Conservation (phyloP, 2,113 vertebrate species). For the Asarcornis scutulata region DNA sequence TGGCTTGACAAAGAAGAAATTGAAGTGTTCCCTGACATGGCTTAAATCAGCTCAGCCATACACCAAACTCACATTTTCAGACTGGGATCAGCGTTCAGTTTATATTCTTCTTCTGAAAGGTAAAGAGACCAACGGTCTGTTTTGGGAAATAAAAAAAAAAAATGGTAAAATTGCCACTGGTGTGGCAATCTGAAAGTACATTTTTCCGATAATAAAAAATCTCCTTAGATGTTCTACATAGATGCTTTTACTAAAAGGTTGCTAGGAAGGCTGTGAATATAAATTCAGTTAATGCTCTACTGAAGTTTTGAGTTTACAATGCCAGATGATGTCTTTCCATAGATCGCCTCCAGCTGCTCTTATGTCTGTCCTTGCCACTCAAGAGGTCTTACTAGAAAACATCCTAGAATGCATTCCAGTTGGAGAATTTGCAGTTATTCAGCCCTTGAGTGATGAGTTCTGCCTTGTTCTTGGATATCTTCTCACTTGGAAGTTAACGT, state of each 20-base stretch:
- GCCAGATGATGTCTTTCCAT: background rate
- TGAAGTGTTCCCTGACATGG: background rate
- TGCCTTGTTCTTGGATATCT: conserved; percentile 93
- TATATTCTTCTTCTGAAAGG: background rate
- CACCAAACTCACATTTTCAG: background rate
- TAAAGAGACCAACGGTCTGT: background rate
- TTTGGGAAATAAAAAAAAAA: background rate
- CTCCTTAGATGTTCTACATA: rapidly evolving
- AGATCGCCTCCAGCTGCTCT: conserved; percentile 92
- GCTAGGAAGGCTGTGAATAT: background rate
- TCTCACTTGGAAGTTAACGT: conserved; percentile 92
- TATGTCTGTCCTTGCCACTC: conserved; percentile 85
- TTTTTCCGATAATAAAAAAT: background rate
- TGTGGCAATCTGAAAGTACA: background rate
- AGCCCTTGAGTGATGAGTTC: conserved; percentile 90
- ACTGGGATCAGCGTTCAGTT: background rate
- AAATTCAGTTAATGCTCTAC: background rate
- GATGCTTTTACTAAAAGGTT: background rate
- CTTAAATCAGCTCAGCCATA: background rate
- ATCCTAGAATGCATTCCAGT: conserved; percentile 87
- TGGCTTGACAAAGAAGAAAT: background rate
- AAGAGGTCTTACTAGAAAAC: conserved; percentile 89
- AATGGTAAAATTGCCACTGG: background rate
- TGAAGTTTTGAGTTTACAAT: background rate
- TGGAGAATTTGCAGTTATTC: conserved; percentile 90